Conservation (phyloP, 2,888 invertebrate genomes). For the Fragum sueziense region DNA sequence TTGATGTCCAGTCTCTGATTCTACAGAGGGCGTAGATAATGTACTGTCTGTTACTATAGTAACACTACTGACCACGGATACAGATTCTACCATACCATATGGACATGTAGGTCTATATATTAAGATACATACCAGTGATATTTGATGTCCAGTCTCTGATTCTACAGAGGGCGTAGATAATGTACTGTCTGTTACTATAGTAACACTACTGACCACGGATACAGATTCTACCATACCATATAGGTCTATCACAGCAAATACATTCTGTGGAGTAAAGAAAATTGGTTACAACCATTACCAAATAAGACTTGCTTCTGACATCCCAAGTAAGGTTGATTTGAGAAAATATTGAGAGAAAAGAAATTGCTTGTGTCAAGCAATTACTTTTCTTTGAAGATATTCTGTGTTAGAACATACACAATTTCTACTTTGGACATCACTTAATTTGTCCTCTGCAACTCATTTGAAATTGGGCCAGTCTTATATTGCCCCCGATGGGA, state of each 20-base stretch:
- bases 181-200: conserved; percentile 66
- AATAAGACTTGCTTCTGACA: too few relatives aligned
- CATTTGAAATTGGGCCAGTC: too few relatives aligned
- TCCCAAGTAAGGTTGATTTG: too few relatives aligned
- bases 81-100: conserved; percentile 69
- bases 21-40: conserved; percentile 65
- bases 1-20: conserved; percentile 68
- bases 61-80: conserved; percentile 86
- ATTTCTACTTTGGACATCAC: too few relatives aligned
- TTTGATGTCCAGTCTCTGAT: conserved; percentile 67
- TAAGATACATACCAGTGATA: conserved; percentile 43
- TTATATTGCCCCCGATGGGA: too few relatives aligned
- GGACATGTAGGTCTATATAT: background rate
- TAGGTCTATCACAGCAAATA: conserved; percentile 92
- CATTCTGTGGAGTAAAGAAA: conserved; percentile 83
- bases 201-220: conserved; percentile 85
- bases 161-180: conserved; percentile 66
- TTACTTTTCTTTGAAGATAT: too few relatives aligned
- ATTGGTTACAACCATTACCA: too few relatives aligned
- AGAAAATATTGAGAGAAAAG: too few relatives aligned
- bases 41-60: conserved; percentile 66
- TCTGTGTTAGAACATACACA: too few relatives aligned
- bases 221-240: conserved; percentile 90
- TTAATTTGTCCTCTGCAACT: too few relatives aligned
- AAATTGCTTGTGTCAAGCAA: too few relatives aligned